Evolutionary conservation across 1,140 invertebrate species (phyloP).

Genomic region (Colletes latitarsis): DNA sequence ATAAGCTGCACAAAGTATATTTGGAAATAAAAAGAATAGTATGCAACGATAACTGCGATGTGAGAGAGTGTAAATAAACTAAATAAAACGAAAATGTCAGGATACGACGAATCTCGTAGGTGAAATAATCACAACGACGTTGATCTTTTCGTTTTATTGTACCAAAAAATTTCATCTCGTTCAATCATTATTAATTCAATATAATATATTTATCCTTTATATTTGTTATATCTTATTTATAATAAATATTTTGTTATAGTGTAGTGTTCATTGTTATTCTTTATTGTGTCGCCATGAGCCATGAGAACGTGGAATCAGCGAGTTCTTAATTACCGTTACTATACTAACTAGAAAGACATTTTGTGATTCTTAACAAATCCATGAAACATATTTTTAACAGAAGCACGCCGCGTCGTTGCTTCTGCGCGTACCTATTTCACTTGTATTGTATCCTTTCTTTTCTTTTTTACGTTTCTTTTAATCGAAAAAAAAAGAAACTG

Average conservation of each 20-base stretch:
- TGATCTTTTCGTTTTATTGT: slow-evolving; percentile 72
- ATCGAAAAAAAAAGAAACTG: slow-evolving; percentile 25
- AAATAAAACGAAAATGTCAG: neutral
- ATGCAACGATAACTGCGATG: too few species aligned
- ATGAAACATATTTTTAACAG: slow-evolving; percentile 49
- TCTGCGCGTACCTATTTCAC: slow-evolving; percentile 26
- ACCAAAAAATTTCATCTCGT: slow-evolving; percentile 74
- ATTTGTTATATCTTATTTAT: slow-evolving; percentile 72
- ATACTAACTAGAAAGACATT: slow-evolving; percentile 66
- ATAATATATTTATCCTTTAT: slow-evolving; percentile 71
- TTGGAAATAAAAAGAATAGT: too few species aligned
- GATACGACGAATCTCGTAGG: neutral
- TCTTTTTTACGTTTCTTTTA: neutral
- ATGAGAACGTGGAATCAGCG: slow-evolving; percentile 65
- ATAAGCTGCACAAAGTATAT: too few species aligned
- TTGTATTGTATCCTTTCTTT: slow-evolving; percentile 14
- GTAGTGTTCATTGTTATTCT: slow-evolving; percentile 67
- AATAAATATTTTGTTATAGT: slow-evolving; percentile 71
- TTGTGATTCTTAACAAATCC: slow-evolving; percentile 55
- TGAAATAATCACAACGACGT: slow-evolving; percentile 41
- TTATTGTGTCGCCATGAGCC: slow-evolving; percentile 65
- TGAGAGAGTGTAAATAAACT: neutral
- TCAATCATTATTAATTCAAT: slow-evolving; percentile 72
- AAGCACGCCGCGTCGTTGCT: slow-evolving; percentile 30
- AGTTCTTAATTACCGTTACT: slow-evolving; percentile 61